Conservation (phyloP, 2,797 vertebrate genomes). For the Gymnoscopelus microlampas region DNA sequence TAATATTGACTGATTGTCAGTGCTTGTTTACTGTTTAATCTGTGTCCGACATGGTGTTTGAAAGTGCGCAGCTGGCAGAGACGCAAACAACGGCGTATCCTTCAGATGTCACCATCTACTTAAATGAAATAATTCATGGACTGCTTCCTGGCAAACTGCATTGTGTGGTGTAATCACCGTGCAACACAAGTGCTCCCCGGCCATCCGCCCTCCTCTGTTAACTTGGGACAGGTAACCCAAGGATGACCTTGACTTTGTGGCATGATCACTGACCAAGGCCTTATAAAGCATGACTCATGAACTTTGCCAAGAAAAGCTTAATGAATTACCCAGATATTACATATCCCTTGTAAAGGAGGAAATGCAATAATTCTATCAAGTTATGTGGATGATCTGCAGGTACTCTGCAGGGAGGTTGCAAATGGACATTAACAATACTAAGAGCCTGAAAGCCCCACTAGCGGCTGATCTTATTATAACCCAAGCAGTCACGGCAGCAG, state of each 20-base stretch:
- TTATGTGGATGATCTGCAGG: too few species aligned
- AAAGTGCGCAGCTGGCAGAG: background rate
- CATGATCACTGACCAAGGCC: slow-evolving; percentile 6
- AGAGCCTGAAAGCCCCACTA: too few species aligned
- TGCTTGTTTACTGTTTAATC: too few species aligned
- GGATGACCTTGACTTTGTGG: background rate
- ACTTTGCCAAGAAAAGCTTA: slow-evolving; percentile 13
- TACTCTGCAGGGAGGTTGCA: too few species aligned
- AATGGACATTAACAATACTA: too few species aligned
- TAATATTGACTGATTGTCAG: too few species aligned
- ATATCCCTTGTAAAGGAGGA: too few species aligned
- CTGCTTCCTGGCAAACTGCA: background rate
- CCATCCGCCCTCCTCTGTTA: background rate
- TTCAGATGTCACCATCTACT: background rate
- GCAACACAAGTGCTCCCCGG: background rate
- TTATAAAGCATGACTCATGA: slow-evolving; percentile 24
- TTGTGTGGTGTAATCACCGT: background rate
- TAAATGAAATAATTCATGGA: background rate
- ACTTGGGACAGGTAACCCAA: background rate
- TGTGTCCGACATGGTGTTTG: background rate
- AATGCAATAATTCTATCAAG: too few species aligned
- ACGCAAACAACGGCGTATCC: background rate
- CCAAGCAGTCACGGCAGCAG: too few species aligned
- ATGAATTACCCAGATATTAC: background rate
- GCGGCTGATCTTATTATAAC: too few species aligned